Conservation (phyloP, 2,797 vertebrate species). For the Gorsachius magnificus region DNA sequence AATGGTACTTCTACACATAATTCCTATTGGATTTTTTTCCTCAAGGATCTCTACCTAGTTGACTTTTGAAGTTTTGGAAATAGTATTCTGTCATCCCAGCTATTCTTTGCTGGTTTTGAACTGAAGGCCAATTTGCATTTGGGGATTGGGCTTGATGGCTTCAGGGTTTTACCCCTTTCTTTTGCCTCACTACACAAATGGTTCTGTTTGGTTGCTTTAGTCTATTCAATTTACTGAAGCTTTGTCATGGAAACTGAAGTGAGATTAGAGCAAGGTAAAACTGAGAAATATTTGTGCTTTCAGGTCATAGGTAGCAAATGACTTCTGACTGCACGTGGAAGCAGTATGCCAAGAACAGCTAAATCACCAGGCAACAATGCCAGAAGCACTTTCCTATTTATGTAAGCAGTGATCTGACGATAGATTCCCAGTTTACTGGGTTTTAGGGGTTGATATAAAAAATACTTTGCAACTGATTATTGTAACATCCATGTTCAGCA, state of each 20-base stretch:
- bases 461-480: background rate
- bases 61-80: background rate
- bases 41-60: background rate
- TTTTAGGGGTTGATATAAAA: background rate
- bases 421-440: background rate
- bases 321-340: rapidly evolving
- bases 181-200: background rate
- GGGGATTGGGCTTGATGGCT: background rate
- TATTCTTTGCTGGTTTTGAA: background rate
- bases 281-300: background rate
- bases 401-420: background rate
- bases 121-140: background rate
- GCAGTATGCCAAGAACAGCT: background rate
- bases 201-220: background rate
- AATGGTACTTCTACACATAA: background rate
- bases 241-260: background rate
- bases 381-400: background rate
- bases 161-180: background rate
- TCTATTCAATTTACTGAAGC: background rate
- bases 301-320: background rate
- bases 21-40: background rate
- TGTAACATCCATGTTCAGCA: background rate
- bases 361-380: background rate
- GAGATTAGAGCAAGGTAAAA: background rate
- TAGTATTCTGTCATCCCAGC: background rate